Base-by-base conservation (phyloP, 2,888 invertebrate genomes). In the Melanargia galathea region DNA sequence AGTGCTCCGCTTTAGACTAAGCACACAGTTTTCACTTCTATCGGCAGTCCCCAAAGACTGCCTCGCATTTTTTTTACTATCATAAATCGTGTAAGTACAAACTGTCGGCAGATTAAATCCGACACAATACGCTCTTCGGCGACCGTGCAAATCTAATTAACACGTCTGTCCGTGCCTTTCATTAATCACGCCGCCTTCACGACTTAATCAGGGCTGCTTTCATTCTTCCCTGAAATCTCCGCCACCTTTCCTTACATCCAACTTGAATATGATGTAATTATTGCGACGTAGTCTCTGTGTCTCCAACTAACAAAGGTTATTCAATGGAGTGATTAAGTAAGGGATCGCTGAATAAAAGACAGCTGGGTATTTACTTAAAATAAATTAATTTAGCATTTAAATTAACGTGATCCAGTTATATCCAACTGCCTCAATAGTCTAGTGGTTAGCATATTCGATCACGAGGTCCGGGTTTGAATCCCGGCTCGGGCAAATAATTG, bases 61-160 rank as follows among this genome's bases (percentile, higher is more conserved):
- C n/a, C n/a, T n/a, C n/a, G n/a, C n/a, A n/a, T n/a, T n/a, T n/a
- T n/a, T n/a, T n/a, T n/a, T n/a, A n/a, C n/a, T n/a, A n/a, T n/a
- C n/a, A n/a, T n/a, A n/a, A n/a, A n/a, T n/a, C 22, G 49, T 51
- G 26, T 49, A 51, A n/a, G 13, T n/a, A 55, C 16, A 35, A 20
- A 2, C 58, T 13, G 56, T 35, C 10, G 11, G 20, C 8, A 48
- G 46, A 58, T 48, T 58, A 58, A 58, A 35, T 48, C 58, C 35
- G 3, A 33, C 51, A 60, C 54, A 56, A 64, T 51, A 56, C 24
- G 38, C 52, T 35, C 58, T 35, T 20, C 48, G 22, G 46, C 49
- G 58, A 62, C 61, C 64, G 70, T 68, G 68, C 52, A 64, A 67
- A 68, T 70, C 68, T 66, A 67, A 66, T 66, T 70, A 71, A 70